phyloP scores from a whole-genome alignment of 2,113 vertebrate genomes.

The Oriolus oriolus region DNA sequence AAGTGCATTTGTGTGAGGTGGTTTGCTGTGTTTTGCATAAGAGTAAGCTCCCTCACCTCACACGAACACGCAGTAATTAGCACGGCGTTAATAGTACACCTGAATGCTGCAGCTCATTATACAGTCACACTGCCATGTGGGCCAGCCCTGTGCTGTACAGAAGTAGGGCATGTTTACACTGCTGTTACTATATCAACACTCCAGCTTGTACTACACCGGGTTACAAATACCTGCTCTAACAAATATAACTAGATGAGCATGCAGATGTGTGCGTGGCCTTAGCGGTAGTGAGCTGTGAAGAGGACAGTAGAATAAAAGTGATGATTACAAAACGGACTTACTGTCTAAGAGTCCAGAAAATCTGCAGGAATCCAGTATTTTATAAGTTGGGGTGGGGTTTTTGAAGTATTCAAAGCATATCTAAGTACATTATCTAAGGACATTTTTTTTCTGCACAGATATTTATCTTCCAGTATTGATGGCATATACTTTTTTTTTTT shows the following conservation, averaged over 20 bases:
- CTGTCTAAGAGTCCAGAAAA: background rate
- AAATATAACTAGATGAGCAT: background rate
- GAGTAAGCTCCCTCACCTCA: background rate
- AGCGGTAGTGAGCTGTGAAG: background rate
- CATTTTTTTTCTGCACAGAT: background rate
- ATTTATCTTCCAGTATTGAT: background rate
- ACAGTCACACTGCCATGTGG: background rate
- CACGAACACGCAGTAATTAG: background rate
- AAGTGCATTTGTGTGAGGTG: background rate
- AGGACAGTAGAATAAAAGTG: background rate
- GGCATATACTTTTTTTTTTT: background rate
- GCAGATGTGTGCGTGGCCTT: background rate
- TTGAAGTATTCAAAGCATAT: background rate
- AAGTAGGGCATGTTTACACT: constrained; percentile 7
- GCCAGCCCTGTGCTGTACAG: background rate
- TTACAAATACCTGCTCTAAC: background rate
- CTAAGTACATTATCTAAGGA: background rate
- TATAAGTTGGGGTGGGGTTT: background rate
- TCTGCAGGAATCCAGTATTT: background rate
- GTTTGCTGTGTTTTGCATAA: background rate
- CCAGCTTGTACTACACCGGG: background rate
- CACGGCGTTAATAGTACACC: background rate
- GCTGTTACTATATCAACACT: background rate
- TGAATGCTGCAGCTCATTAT: background rate
- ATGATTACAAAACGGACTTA: background rate